Evolutionary conservation across 2,797 vertebrate genomes (phyloP), one percentile per base, ranked within the genome.

Genomic region (Cottoperca gobio): DNA sequence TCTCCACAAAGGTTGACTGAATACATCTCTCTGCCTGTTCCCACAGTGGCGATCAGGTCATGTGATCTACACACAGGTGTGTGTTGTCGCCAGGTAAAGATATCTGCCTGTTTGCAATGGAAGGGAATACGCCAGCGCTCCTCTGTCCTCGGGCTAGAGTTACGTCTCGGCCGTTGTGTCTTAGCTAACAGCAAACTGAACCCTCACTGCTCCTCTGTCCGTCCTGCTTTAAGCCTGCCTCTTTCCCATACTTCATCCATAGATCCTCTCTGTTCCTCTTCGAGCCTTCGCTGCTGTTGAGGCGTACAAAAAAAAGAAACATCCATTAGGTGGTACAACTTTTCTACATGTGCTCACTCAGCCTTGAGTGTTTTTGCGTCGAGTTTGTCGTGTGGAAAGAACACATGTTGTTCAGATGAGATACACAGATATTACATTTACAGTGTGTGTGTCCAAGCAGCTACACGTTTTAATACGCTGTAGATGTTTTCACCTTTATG

Each of bases 11-110:
- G 37, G 46, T 37, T 21, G 35, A 13, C 23, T 6, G 55, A 70
- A 49, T 62, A 8, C 53, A 45, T 58, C 45, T 50, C 23, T 5
- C 31, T 19, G 60, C 53, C 24, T 16, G 64, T 86, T 86, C 85
- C 82, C 73, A 85, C 77, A 78, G 48, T 64, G 35, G 62, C 4
- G 40, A 69, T 76, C 39, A 37, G 80, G 78, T 82, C 80, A 84
- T 78, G 82, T 88, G 85, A 79, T 73, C 72, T 37, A 52, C 64
- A 79, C 80, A 86, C 74, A 82, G 74, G 79, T 72, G 62, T 85
- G 79, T 80, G 81, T 72, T 86, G 81, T 77, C 78, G 79, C 35
- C 73, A 76, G 69, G 84, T 85, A 81, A 87, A 78, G 73, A 77
- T 74, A 84, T 78, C 82, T 68, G 61, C 43, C 82, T 59, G 49